Base-by-base conservation (phyloP, 2,888 invertebrate species). In the Pediacus dermestoides region DNA sequence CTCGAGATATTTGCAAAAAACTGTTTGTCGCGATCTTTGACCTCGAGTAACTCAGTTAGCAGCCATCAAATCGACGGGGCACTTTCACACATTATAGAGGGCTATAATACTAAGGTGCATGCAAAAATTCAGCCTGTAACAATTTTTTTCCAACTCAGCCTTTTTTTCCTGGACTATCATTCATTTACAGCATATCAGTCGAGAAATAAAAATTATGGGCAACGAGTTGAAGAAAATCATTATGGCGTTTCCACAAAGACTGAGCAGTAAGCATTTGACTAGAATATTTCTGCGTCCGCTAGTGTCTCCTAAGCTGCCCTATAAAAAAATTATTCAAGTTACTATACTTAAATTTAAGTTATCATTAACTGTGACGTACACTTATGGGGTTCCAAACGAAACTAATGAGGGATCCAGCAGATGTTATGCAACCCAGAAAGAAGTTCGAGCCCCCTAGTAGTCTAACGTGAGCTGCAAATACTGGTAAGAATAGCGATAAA, bases 321-420 rank as follows among this genome's bases (percentile, higher is more conserved):
- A 26, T n/a, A 34, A 12, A n/a, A n/a, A 6, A 13, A 28, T 13
- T 13, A 28, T 28, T 28, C 4, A 28, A 11, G n/a, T n/a, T n/a
- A n/a, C n/a, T n/a, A n/a, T n/a, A n/a, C n/a, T n/a, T n/a, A n/a
- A n/a, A n/a, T n/a, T n/a, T n/a, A n/a, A n/a, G n/a, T n/a, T n/a
- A n/a, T n/a, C n/a, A n/a, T n/a, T n/a, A n/a, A n/a, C n/a, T 28
- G 4, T 16, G 13, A 14, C 13, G 2, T 26, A 34, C 34, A 13
- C n/a, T 16, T 15, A 34, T 34, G 9, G 34, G 34, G 26, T 34
- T 34, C 34, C 34, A 34, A 26, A 34, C 12, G 6, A 34, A 16
- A 11, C 34, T 12, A 6, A 34, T 6, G 7, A 34, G 9, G 8
- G 34, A 2, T 4, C 9, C 9, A 15, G n/a, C 26, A 15, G 34